Base-by-base conservation (phyloP, 1,140 invertebrate genomes). In the Hylyphantes graminicola region DNA sequence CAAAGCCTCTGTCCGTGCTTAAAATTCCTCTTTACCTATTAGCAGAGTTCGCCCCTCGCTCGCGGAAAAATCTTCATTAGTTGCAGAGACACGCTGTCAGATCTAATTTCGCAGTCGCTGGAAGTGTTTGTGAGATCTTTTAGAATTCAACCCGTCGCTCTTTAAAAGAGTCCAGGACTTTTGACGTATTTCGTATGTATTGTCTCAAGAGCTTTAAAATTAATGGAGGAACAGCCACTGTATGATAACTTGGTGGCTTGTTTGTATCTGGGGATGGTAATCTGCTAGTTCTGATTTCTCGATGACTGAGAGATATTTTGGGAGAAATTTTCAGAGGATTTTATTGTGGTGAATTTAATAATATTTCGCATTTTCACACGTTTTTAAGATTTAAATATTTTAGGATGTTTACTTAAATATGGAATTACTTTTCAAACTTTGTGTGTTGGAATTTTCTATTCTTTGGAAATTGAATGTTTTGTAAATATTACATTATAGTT, bases 141-240 rank as follows among this genome's bases (percentile, higher is more conserved):
- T 76, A 76, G 63, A 75, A 76, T 76, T 19, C 59, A 76, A 35
- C 72, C 53, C 13, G 17, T 74, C 51, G 12, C 67, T 70, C 48
- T 21, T 55, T 57, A 67, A n/a, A n/a, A 15, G 21, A 21, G 61
- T 53, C 21, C 17, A 54, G 77, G 77, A 70, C 65, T 79, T 72
- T 79, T 79, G 65, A 79, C 64, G 59, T 79, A 64, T 79, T 79
- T 79, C 61, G 35, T n/a, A 48, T 48, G 53, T 55, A 79, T 79
- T 79, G 77, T 79, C 77, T 70, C 65, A 79, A 79, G 77, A 68
- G 77, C 77, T 67, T 79, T 79, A 79, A 79, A 79, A 79, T 79
- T 79, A 79, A 79, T 70, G 77, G 77, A 79, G 55, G 48, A 48
- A 19, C 55, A 5, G 50, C 53, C 21, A 11, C 19, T n/a, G 64